A percentile compares a stretch with the other conserved stretches of the same genome.
phyloP scores from a whole-genome alignment of 2,888 invertebrate species.

The Oscheius sp. region DNA sequence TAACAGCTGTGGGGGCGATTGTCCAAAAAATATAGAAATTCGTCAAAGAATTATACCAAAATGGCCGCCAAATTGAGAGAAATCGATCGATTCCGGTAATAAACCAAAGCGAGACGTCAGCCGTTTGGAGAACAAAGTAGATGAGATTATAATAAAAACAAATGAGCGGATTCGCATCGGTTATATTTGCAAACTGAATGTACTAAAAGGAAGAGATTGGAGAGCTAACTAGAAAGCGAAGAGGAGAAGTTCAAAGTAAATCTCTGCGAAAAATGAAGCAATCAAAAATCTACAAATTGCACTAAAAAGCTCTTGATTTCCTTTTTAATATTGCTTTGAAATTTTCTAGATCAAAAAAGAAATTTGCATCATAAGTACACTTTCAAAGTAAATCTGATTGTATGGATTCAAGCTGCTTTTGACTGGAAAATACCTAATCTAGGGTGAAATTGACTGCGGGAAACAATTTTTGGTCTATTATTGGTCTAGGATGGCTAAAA shows the following conservation, averaged over 20 bases:
- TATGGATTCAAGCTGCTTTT: too few relatives aligned
- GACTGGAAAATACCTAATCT: too few relatives aligned
- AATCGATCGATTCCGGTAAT: background rate
- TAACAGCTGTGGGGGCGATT: background rate
- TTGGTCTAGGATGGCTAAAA: too few relatives aligned
- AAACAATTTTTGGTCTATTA: too few relatives aligned
- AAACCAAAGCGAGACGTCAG: background rate
- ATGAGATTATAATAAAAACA: background rate
- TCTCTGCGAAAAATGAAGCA: background rate
- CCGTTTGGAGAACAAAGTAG: background rate
- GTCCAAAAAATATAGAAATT: background rate
- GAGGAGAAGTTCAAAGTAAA: background rate
- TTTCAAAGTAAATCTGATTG: too few relatives aligned
- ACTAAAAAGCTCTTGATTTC: too few relatives aligned
- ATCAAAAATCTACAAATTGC: too few relatives aligned
- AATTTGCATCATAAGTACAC: too few relatives aligned
- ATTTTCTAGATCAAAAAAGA: too few relatives aligned
- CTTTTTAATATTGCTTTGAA: too few relatives aligned
- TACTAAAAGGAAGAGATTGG: background rate
- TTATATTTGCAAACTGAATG: background rate
- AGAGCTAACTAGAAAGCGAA: background rate
- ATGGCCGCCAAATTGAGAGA: background rate
- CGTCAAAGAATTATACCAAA: background rate
- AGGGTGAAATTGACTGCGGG: too few relatives aligned
- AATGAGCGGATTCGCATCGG: background rate